Conservation (phyloP, 2,888 invertebrate genomes). For the Sepiola atlantica region DNA sequence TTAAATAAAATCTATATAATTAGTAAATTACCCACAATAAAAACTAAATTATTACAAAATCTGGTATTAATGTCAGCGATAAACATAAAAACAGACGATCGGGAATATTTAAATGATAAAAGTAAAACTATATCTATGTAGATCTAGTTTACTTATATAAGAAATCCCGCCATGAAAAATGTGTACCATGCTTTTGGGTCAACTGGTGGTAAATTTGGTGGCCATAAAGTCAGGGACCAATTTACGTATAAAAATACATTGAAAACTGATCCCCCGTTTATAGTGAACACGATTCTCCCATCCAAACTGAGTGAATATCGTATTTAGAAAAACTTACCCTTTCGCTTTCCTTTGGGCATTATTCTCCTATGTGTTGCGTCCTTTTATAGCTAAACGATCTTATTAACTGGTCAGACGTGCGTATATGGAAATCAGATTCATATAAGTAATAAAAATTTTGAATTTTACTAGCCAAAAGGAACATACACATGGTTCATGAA, state of each 20-base stretch:
- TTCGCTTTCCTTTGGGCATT: conserved; percentile 45
- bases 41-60: neutral
- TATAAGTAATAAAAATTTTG: conserved; percentile 47
- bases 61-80: neutral
- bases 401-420: conserved; percentile 47
- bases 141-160: no score
- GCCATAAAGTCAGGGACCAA: conserved; percentile 18
- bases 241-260: neutral
- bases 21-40: neutral
- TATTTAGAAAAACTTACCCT: conserved; percentile 24
- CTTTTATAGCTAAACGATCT: conserved; percentile 42
- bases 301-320: neutral
- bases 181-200: neutral
- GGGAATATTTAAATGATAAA: neutral
- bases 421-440: conserved; percentile 48
- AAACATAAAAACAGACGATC: neutral
- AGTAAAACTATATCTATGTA: no score
- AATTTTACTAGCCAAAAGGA: conserved; percentile 43
- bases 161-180: conserved; percentile 43
- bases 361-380: conserved; percentile 44
- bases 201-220: conserved; percentile 24
- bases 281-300: neutral
- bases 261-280: neutral
- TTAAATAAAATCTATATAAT: neutral
- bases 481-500: conserved; percentile 46